Evolutionary conservation across 2,797 vertebrate genomes (phyloP).

Genomic region (Denticeps clupeoides): DNA sequence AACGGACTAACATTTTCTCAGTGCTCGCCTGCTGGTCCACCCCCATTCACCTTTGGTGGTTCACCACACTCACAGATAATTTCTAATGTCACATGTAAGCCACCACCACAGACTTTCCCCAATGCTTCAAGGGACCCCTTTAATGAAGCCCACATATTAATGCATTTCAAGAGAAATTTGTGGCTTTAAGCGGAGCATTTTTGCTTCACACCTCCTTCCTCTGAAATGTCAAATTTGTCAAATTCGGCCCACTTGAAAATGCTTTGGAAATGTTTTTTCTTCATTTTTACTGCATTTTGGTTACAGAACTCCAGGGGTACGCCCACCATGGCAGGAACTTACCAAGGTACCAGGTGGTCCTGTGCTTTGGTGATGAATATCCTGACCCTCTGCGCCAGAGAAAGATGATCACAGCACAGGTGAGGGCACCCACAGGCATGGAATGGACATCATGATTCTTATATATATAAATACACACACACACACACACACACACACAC

Average conservation of each 20-base stretch:
- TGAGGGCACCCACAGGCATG: no score
- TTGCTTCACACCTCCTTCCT: no score
- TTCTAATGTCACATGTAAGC: constrained; percentile 8
- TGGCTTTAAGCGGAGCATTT: no score
- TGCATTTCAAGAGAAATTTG: no score
- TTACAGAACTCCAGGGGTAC: constrained; percentile 80
- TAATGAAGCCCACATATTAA: no score
- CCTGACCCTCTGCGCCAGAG: constrained; percentile 81
- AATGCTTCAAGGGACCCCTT: no score
- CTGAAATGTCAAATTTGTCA: no score
- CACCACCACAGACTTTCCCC: no score
- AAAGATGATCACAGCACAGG: constrained; percentile 88
- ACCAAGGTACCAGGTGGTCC: constrained; percentile 77
- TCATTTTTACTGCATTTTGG: neutral
- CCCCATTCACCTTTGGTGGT: constrained; percentile 50
- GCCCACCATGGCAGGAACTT: constrained; percentile 73
- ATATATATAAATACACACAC: no score
- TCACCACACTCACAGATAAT: constrained; percentile 18
- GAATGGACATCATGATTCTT: no score
- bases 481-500: no score
- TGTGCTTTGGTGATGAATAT: constrained; percentile 94
- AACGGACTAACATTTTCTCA: constrained; percentile 24
- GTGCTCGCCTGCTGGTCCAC: constrained; percentile 21
- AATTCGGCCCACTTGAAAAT: no score
- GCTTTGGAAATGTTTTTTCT: neutral